These are phyloP conservation scores for Achlya flavicornis DNA, from an alignment of 2,888 invertebrate genomes.

Conservation along the genomic window DNA sequence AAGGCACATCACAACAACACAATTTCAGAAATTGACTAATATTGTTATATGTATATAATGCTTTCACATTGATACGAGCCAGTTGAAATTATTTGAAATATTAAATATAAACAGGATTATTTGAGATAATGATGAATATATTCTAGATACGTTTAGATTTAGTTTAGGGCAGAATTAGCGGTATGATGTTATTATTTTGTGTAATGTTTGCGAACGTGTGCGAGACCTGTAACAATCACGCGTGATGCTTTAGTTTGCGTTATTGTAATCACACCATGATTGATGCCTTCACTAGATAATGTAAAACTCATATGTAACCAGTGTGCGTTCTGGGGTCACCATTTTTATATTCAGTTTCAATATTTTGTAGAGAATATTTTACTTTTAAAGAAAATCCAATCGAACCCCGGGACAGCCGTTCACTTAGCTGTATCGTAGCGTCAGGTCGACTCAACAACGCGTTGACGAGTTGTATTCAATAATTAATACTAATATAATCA, in stretches of 20 bases:
- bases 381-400: conserved; percentile 4
- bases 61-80: conserved; percentile 53
- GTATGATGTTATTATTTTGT: conserved; percentile 66
- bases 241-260: conserved; percentile 64
- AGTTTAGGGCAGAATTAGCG: conserved; percentile 74
- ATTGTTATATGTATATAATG: conserved; percentile 79
- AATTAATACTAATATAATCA: conserved; percentile 39
- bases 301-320: conserved; percentile 45
- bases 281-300: conserved; percentile 74
- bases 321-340: conserved; percentile 43
- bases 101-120: conserved; percentile 33
- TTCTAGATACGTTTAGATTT: conserved; percentile 70
- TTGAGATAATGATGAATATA: conserved; percentile 42
- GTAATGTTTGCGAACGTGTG: conserved; percentile 68
- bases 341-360: conserved; percentile 29
- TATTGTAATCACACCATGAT: conserved; percentile 62
- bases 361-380: conserved; percentile 27
- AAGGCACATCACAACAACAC: conserved; percentile 5
- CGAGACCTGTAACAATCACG: conserved; percentile 55
- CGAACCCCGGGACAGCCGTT: neutral
- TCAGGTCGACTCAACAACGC: neutral
- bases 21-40: neutral
- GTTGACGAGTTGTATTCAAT: conserved; percentile 8
- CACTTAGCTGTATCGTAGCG: neutral
- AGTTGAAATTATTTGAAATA: conserved; percentile 48